These are phyloP conservation scores for Ashinkailepas kermadecensis DNA, from an alignment of 2,888 invertebrate genomes.

Conservation along the genomic window DNA sequence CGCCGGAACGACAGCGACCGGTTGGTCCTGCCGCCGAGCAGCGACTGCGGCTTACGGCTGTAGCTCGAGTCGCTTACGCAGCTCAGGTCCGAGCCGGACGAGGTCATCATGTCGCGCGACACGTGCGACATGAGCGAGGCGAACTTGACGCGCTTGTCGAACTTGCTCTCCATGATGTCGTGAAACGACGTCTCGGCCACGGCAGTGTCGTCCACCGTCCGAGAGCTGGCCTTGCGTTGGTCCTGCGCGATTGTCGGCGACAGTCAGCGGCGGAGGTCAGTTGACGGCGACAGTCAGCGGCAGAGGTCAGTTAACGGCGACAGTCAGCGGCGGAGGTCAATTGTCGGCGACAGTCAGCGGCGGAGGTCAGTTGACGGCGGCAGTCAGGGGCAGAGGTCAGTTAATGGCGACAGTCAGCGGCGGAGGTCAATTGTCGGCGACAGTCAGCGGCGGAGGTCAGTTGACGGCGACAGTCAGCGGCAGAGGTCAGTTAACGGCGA, in stretches of 20 bases:
- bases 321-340: too few species aligned
- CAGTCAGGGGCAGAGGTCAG: neutral
- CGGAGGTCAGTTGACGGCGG: neutral
- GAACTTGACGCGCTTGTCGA: conserved; percentile 66
- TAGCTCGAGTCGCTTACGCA: conserved; percentile 36
- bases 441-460: too few species aligned
- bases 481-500: neutral
- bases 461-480: neutral
- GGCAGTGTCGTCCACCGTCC: neutral
- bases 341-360: too few species aligned
- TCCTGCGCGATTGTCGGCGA: neutral
- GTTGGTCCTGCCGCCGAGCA: neutral
- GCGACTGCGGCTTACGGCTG: conserved; percentile 28
- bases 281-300: neutral
- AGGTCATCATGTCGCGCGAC: conserved; percentile 68
- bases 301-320: neutral
- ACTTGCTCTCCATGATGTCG: conserved; percentile 24
- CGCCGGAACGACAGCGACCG: conserved; percentile 24
- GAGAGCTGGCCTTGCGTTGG: neutral
- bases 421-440: neutral
- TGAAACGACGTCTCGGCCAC: neutral
- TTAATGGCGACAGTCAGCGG: neutral
- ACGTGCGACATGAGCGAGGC: conserved; percentile 64
- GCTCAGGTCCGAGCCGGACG: conserved; percentile 45
- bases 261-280: neutral